Evolutionary conservation across 2,797 vertebrate species (phyloP), one percentile per base, ranked within the genome.

Genomic region (Anabacerthia variegaticeps): DNA sequence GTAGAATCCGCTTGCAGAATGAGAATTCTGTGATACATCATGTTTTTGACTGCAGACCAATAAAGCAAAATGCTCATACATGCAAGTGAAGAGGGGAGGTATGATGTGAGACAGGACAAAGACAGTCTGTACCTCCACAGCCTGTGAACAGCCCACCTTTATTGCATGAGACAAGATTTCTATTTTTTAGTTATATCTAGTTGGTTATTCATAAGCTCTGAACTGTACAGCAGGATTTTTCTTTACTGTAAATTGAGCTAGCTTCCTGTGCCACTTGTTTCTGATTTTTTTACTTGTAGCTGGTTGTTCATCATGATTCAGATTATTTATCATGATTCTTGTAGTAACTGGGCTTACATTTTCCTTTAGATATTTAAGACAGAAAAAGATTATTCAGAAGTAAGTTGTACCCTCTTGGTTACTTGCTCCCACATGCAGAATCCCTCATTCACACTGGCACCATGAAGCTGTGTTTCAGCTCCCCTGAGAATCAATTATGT

Each of bases 1-100:
- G 65, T 91, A 59, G 58, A 75, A 67, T 65, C 30, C 91, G 85
- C 93, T 79, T 95, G 36, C 83, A 69, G 84, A 91, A 58, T 66
- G 75, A 80, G 46, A 89, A 65, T 66, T 71, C 68, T 75, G 69
- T 94, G 92, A 81, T 92, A 51, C 23, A 21, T 91, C 49, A 43
- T 73, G 58, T 81, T 89, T 92, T 73, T 84, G 51, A 88, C 79
- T 88, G 65, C 49, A 73, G 41, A 84, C 36, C 85, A 34, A 18
- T 39, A 20, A 36, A 72, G 68, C 52, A 48, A 79, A 75, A 44
- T 48, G 43, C 36, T 91, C 24, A 12, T 48, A 18, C 5, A 1
- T 41, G 41, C 18, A 71, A 41, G 19, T 41, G 44, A 48, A 65
- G 55, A 81, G 37, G 62, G 41, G 17, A 61, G 67, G 58, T 37